Base-by-base conservation (phyloP, 2,888 invertebrate species). In the Coenonympha glycerion region DNA sequence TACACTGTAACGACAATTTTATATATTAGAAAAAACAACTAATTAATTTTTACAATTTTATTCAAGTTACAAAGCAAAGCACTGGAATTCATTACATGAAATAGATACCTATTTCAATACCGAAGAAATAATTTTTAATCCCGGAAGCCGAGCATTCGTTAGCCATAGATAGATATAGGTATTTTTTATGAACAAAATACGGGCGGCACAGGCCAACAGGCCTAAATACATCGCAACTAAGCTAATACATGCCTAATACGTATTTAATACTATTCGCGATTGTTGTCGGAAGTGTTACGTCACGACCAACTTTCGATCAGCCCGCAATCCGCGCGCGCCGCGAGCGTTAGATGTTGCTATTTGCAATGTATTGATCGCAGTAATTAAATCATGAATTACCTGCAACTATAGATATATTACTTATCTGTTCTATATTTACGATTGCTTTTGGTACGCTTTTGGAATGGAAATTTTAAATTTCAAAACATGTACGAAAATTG, bases 271-370 rank as follows among this genome's bases (percentile, higher is more conserved):
- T 11, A 16, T 40, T 15, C 33, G 15, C 31, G 40, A 24, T 40
- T 16, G 30, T 45, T n/a, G 49, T 49, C 48, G 49, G 55, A 47
- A 45, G 42, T 41, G 52, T 61, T 61, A 56, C 59, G 59, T 59
- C 58, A 59, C 18, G 56, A 41, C 59, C 61, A 58, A 61, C 61
- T 61, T 61, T 61, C 61, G 54, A 55, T 55, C 51, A 31, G 36
- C n/a, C 8, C 34, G 37, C 51, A 36, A 52, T 31, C 22, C 34
- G 45, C 22, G 45, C 34, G 34, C 34, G 22, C 8, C 44, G 47
- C 41, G 40, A 47, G 36, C 47, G 28, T 16, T 18, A 18, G 18
- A 41, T 22, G 39, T 36, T 24, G 42, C 31, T 53, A 45, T 53
- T n/a, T 50, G 53, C 41, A 33, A 37, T 44, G 13, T 44, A 42